Evolutionary conservation across 2,888 invertebrate genomes (phyloP).

Genomic region (Orchesella flavescens): DNA sequence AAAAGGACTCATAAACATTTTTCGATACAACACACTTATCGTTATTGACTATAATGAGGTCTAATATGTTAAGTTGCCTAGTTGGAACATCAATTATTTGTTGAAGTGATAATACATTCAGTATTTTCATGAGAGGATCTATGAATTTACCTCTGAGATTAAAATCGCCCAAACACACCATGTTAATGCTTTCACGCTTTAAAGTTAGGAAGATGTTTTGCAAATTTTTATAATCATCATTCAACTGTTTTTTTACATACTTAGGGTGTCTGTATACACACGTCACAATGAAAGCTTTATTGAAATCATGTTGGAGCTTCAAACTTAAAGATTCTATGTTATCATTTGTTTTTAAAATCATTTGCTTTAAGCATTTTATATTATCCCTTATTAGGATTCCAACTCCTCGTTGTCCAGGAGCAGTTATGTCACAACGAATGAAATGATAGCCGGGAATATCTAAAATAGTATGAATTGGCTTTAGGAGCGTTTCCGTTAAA

Average conservation of each 20-base stretch:
- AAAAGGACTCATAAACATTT: neutral
- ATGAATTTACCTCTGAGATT: neutral
- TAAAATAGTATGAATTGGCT: neutral
- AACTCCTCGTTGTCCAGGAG: neutral
- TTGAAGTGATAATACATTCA: neutral
- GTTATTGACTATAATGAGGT: constrained; percentile 22
- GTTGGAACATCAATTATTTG: neutral
- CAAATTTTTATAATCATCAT: neutral
- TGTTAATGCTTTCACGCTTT: neutral
- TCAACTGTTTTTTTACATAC: neutral
- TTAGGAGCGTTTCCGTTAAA: too few species aligned
- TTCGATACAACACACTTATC: neutral
- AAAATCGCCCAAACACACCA: neutral
- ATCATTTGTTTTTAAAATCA: neutral
- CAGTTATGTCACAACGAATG: neutral
- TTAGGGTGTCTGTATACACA: constrained; percentile 4
- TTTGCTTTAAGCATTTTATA: neutral
- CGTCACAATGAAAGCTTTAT: neutral
- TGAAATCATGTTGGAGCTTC: neutral
- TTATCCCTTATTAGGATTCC: neutral
- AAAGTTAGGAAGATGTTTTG: neutral
- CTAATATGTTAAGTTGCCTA: neutral
- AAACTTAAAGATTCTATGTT: neutral
- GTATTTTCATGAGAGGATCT: neutral
- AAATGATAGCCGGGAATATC: neutral